A percentile compares a stretch with the other conserved stretches of the same genome.
Conservation (phyloP, 2,797 vertebrate genomes). For the Leptatherina wallacei region DNA sequence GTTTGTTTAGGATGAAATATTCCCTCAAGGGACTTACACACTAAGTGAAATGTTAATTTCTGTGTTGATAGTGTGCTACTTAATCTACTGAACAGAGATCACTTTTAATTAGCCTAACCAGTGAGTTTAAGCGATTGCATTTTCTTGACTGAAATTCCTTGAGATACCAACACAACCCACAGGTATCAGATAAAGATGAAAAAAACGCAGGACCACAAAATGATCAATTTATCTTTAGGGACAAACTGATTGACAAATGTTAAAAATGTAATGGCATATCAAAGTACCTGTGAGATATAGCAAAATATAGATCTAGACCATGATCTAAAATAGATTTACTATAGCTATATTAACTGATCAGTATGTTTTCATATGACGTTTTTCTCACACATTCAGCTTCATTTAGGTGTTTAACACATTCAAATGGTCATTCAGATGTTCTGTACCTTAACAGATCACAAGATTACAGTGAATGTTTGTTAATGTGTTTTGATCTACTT, state of each 20-base stretch:
- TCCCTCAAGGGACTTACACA: neutral
- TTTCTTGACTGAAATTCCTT: too few species aligned
- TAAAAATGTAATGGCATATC: neutral
- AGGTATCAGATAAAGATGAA: too few species aligned
- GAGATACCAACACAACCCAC: too few species aligned
- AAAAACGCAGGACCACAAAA: neutral
- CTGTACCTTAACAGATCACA: too few species aligned
- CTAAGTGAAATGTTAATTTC: neutral
- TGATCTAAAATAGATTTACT: neutral
- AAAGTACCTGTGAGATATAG: neutral
- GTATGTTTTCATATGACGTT: neutral
- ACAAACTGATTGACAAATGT: neutral
- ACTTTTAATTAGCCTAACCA: slow-evolving; percentile 1
- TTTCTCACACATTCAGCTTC: neutral
- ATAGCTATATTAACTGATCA: neutral
- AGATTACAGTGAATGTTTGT: neutral
- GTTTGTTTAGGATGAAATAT: slow-evolving; percentile 17
- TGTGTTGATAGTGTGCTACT: neutral
- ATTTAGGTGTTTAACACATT: neutral
- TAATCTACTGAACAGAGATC: neutral
- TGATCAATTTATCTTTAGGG: neutral
- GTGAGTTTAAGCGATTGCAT: neutral
- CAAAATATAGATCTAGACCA: neutral
- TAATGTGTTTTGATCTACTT: neutral
- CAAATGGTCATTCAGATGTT: neutral